Base-by-base conservation (phyloP, 2,113 vertebrate genomes). In the Zeus faber region DNA sequence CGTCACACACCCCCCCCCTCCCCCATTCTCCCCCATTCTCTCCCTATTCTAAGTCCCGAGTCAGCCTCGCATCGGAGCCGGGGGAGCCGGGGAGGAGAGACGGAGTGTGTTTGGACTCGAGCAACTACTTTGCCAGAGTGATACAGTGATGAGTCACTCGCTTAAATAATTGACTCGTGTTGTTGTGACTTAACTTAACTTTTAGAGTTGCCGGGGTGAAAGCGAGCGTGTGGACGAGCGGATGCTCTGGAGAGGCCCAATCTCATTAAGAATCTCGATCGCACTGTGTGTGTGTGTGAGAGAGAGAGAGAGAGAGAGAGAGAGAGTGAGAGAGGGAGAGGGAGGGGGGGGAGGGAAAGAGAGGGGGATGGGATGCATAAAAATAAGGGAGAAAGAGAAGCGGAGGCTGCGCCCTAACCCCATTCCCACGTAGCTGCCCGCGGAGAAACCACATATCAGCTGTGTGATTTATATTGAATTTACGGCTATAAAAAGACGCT, bases 401-500 rank as follows among this genome's bases (percentile, higher is more conserved):
- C 29, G 17, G 27, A 18, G n/a, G 10, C 31, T 39, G 18, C 24
- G 25, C 33, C 43, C 20, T 43, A 10, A 29, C 11, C 43, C 25
- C n/a, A 22, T 44, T 20, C 33, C 13, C 40, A 17, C 40, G 49
- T 37, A 31, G 13, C 13, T 52, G 49, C 6, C 8, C 39, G 24
- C 23, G 35, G 5, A 35, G 9, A 13, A 11, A 2, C 14, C 6
- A 11, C 29, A 31, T 2, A 35, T 35, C 9, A 35, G 31, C 31
- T 35, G 4, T 35, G 14, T 1, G 14, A 11, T 35, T 40, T n/a
- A 16, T 40, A 40, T 17, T 50, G 48, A 46, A 61, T 47, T 6
- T 40, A 20, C 9, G n/a, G 16, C 33, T 35, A 47, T 55, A 58
- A 57, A 49, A 70, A 41, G 16, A 40, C 14, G 13, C 20, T 40